These are phyloP conservation scores for Ashinkailepas kermadecensis DNA, from an alignment of 2,888 invertebrate genomes.

Conservation along the genomic window DNA sequence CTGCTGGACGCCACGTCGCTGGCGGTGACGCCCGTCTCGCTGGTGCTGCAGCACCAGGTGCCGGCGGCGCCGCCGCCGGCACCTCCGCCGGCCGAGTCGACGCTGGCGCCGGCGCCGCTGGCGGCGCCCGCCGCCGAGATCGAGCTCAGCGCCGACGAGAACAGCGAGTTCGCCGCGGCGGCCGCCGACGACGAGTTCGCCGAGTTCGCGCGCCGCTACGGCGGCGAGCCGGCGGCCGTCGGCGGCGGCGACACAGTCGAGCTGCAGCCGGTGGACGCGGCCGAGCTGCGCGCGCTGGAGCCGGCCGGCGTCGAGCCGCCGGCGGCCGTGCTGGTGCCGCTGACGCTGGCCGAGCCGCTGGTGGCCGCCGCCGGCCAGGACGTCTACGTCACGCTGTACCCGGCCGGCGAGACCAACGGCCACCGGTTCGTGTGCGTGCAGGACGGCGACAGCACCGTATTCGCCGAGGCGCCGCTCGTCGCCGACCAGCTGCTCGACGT, in stretches of 20 bases:
- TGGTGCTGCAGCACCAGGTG: background rate
- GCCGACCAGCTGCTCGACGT: conserved; percentile 8
- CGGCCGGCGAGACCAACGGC: conserved; percentile 10
- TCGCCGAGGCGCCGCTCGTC: conserved; percentile 18
- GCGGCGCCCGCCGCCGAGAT: background rate
- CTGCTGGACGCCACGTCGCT: background rate
- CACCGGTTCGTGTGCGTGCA: conserved; percentile 19
- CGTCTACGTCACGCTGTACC: conserved; percentile 19
- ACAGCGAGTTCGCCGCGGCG: background rate
- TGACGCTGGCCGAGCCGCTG: conserved; percentile 8
- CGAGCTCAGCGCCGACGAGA: background rate
- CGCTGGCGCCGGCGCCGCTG: background rate
- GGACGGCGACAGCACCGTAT: conserved; percentile 20
- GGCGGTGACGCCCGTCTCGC: background rate
- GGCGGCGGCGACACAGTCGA: conserved; percentile 18
- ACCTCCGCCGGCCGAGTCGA: background rate
- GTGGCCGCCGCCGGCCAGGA: background rate
- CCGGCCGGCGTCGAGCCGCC: background rate
- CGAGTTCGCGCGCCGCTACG: conserved; percentile 19
- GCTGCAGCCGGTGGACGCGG: conserved; percentile 22
- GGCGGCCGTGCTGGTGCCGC: background rate
- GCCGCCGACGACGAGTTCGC: conserved; percentile 5
- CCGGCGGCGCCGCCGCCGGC: background rate
- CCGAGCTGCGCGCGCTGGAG: conserved; percentile 21
- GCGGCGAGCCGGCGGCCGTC: background rate